phyloP scores from a whole-genome alignment of 2,113 vertebrate species.

The Coptodon bakossiorum region DNA sequence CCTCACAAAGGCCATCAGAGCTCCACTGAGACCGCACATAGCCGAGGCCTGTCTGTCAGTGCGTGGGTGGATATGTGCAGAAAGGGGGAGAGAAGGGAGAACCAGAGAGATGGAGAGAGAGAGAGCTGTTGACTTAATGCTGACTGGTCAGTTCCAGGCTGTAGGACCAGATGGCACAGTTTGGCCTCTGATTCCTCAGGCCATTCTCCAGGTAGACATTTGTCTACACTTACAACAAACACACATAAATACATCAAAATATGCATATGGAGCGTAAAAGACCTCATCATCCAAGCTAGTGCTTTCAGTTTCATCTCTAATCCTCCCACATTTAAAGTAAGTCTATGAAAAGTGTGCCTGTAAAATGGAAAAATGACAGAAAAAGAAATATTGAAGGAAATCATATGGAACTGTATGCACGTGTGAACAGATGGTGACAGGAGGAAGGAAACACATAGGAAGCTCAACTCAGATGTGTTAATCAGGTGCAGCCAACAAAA shows the following conservation, averaged over 20 bases:
- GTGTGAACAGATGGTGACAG: not conserved
- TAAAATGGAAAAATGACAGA: not conserved
- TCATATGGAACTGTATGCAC: not conserved
- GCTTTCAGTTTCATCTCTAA: not conserved
- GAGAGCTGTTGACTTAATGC: constrained; percentile 20
- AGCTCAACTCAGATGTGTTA: not conserved
- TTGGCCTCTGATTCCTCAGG: constrained; percentile 41
- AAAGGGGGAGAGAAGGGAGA: not conserved
- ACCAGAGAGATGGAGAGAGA: not conserved
- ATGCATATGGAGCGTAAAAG: not conserved
- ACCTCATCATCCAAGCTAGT: not conserved
- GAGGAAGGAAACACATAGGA: not conserved
- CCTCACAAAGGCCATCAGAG: constrained; percentile 49
- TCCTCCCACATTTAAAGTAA: not conserved
- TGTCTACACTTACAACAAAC: not conserved
- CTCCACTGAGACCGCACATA: constrained; percentile 26
- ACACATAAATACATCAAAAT: not conserved
- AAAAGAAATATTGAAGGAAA: not conserved
- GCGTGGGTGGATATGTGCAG: constrained; percentile 31
- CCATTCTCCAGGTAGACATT: constrained; percentile 17
- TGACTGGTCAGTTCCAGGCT: constrained; percentile 49
- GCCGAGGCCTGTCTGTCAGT: constrained; percentile 34
- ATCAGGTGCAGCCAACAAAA: not conserved
- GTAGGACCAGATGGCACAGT: constrained; percentile 53
- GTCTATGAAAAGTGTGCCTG: not conserved